Evolutionary conservation across 2,113 vertebrate species (phyloP).

Genomic region (Trematomus loennbergii): DNA sequence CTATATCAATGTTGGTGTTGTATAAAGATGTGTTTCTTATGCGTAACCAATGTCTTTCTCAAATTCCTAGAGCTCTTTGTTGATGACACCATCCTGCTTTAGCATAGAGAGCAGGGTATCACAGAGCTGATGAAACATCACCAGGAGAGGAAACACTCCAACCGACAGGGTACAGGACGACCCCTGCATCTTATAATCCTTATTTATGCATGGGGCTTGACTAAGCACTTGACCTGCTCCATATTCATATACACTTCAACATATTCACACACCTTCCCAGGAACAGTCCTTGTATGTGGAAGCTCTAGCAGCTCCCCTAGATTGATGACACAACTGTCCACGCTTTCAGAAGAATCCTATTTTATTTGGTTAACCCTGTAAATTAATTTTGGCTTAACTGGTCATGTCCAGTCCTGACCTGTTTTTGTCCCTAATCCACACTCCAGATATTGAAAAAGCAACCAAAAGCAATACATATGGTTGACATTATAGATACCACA

Average conservation of each 20-base stretch:
- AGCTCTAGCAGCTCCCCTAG: neutral
- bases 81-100: conserved; percentile 26
- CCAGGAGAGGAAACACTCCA: conserved; percentile 3
- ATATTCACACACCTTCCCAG: neutral
- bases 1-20: neutral
- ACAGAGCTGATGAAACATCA: neutral
- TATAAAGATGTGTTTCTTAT: conserved; percentile 2
- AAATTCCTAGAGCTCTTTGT: conserved; percentile 12
- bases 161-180: neutral
- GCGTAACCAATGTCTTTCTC: conserved; percentile 9
- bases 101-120: neutral
- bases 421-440: neutral
- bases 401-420: neutral
- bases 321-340: neutral
- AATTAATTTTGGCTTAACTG: neutral
- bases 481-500: neutral
- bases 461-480: neutral
- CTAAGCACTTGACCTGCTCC: conserved; percentile 34
- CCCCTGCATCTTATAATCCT: neutral
- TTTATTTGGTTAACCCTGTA: neutral
- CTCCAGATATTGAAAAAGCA: neutral
- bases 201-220: conserved; percentile 21
- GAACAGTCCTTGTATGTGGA: neutral
- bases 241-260: neutral
- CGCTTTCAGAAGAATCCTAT: neutral